Base-by-base conservation (phyloP, 2,888 invertebrate species). In the Druceiella hillmani region DNA sequence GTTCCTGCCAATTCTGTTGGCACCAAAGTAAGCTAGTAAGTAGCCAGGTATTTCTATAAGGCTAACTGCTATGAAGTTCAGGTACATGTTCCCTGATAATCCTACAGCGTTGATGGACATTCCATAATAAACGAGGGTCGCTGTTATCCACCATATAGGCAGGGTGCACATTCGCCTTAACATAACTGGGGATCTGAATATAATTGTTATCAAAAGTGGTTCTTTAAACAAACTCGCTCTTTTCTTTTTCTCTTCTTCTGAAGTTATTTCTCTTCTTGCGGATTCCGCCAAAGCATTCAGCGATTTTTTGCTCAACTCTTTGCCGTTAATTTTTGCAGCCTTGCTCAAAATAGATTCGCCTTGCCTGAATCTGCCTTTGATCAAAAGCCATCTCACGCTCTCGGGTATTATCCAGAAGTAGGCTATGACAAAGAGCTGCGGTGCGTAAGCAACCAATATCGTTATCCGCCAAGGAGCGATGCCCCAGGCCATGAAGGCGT, bases 41-140 rank as follows among this genome's bases (percentile, higher is more conserved):
- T 76, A 77, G 1, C 75, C 79, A 1, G 81, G 81, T 36, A 81
- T 70, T 53, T 81, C 81, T 9, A 76, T 65, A 10, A 12, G 11
- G 10, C 16, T 22, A 3, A 33, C 22, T 4, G 12, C 12, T 11
- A 33, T 20, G 12, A 17, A 83, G 55, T 82, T 83, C 6, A 78
- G 50, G 53, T 81, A 82, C 51, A 75, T 76, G 54, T 82, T 74
- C 2, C 81, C 81, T 25, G 74, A 67, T 26, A 83, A 57, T 1
- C 75, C 63, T 1, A 80, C 79, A 0, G 82, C 75, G 55, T 79
- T 81, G 25, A 83, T 56, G 2, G 79, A 79, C 13, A 83, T 55
- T 0, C 83, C 83, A 49, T 80, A 83, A 54, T 79, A 83, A 5
- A 82, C 74, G 43, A 83, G 74, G 1, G 78, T 75, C 49, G 77